phyloP scores from a whole-genome alignment of 2,797 vertebrate genomes.

The Arnoldichthys spilopterus region DNA sequence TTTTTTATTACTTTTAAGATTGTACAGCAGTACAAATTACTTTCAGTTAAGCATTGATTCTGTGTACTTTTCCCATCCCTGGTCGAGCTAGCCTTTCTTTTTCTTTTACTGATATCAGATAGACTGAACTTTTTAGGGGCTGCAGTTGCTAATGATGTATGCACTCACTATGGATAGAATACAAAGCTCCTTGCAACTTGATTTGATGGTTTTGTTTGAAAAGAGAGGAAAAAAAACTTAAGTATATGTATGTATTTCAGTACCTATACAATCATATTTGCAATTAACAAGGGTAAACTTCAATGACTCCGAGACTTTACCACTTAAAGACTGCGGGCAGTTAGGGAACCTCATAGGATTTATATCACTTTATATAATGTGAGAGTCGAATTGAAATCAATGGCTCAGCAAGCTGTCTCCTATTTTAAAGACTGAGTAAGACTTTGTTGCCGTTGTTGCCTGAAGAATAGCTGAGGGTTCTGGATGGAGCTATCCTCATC shows the following conservation, averaged over 20 bases:
- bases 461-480: conserved; percentile 41
- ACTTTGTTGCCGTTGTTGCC: conserved; percentile 40
- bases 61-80: too few species aligned
- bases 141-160: neutral
- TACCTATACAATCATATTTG: neutral
- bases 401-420: conserved; percentile 41
- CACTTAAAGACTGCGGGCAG: neutral
- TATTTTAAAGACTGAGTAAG: conserved; percentile 38
- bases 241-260: too few species aligned
- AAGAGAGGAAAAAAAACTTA: neutral
- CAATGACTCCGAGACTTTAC: neutral
- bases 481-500: conserved; percentile 49
- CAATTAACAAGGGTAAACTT: neutral
- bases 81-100: too few species aligned
- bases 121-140: too few species aligned
- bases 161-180: neutral
- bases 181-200: neutral
- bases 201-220: neutral
- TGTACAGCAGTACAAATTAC: too few species aligned
- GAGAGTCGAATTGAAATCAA: conserved; percentile 29
- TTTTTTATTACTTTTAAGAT: too few species aligned
- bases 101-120: too few species aligned
- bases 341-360: neutral
- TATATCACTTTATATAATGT: conserved; percentile 27
- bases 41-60: too few species aligned